Base-by-base conservation (phyloP, 2,888 invertebrate genomes). In the Trachelus iudaicus region DNA sequence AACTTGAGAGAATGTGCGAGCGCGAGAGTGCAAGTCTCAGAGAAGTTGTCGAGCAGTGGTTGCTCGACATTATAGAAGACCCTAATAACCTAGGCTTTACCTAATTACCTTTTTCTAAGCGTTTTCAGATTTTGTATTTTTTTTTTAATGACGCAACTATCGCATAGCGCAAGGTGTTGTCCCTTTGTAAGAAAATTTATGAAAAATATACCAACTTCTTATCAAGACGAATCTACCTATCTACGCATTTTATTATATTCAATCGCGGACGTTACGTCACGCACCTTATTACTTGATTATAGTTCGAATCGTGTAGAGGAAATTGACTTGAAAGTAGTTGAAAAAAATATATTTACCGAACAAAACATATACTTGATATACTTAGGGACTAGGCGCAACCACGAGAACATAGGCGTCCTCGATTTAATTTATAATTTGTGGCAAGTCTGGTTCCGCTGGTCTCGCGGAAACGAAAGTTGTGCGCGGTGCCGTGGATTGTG, bases 181-280 rank as follows among this genome's bases (percentile, higher is more conserved):
- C 56, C 23, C 9, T 56, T 56, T 56, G 56, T 56, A 56, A 56
- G 56, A 56, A 56, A 56, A 83, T 79, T 82, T 76, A 79, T 80
- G 73, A 79, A 79, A 82, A 83, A 83, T 82, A 82, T 78, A 83
- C 75, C 1, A 56, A 56, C 23, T 23, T 56, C 9, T 56, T 9
- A 56, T 56, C 2, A 56, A 23, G 56, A 56, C 56, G 6, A 23
- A 56, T 56, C 23, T 23, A 56, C 40, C 9, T 23, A 23, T 23
- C 23, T 23, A 23, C 2, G 56, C 9, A 23, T 23, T 56, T 56
- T 23, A 23, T 56, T 23, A 9, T 56, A 23, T 15, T 23, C 23
- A 15, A 6, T 9, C 56, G 23, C 2, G 2, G 23, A 23, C 40
- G 40, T 15, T 40, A 4, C 40, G 40, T 15, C 40, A 2, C 4